Evolutionary conservation across 2,888 invertebrate genomes (phyloP), one percentile per base, ranked within the genome.

Genomic region (Mythimna lalbum): DNA sequence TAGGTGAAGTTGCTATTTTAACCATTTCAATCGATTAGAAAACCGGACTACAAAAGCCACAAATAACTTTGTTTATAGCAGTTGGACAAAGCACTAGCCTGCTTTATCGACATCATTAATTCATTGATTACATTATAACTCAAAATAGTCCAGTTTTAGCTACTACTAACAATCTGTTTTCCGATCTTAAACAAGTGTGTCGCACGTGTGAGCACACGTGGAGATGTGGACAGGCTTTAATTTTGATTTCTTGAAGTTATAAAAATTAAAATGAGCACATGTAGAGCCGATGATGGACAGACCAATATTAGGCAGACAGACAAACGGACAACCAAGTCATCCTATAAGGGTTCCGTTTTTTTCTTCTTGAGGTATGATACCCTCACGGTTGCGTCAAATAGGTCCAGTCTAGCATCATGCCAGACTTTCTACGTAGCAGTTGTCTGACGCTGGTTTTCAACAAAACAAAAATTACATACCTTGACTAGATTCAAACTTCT

Each of bases 401-500:
- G 39, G 17, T 43, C 17, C 5, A 43, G 43, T 43, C 17, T 4
- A 17, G 43, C 6, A 17, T 6, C 0, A 19, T 19, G 17, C 43
- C 19, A 43, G 6, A 43, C 39, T 1, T 3, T 27, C 43, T 19
- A 43, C 19, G 1, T 43, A 43, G 5, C 17, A 43, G 14, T 1
- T 43, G 17, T 17, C 43, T 5, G 17, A 43, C 6, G 4, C 5
- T 43, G 43, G 43, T 17, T 19, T 43, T 17, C 19, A 43, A 17
- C 43, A 43, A 43, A 43, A 43, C 14, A 39, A 33, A 36, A 21
- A 21, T 36, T 49, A 1, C 60, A 39, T 83, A 95, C 95, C 94
- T 91, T 90, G 89, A 82, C 88, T 90, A 53, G 89, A 84, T 61
- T 89, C 85, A 76, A 87, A 89, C 63, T 89, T 88, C 50, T 89